Percentiles rank a stretch among this genome's conserved stretches.
Evolutionary conservation across 92 coral and sea anemone genomes (phyloP).

Genomic region (Actinostola sp.): DNA sequence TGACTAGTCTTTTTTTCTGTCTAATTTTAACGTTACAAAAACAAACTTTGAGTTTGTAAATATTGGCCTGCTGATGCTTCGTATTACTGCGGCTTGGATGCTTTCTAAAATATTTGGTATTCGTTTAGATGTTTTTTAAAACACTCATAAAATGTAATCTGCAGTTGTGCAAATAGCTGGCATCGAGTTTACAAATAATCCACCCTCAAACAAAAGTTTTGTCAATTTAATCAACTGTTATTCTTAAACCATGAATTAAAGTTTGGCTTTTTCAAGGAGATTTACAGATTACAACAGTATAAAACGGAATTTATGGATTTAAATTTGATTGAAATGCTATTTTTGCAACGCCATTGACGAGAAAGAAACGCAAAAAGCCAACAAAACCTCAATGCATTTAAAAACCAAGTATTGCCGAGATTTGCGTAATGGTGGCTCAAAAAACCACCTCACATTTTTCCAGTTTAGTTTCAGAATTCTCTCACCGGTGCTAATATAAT

Average conservation of each 20-base stretch:
- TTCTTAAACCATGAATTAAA: conserved; percentile 6
- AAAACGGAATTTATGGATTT: background rate
- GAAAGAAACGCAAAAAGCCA: background rate
- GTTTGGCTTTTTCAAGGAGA: background rate
- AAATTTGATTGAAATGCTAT: background rate
- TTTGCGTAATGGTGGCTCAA: background rate
- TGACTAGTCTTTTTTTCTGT: background rate
- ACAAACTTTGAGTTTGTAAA: conserved; percentile 1
- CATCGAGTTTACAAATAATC: conserved; percentile 10
- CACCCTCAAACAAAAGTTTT: background rate
- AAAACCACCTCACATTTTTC: background rate
- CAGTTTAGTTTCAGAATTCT: conserved; percentile 5
- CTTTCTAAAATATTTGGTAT: conserved; percentile 11
- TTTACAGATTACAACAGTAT: background rate
- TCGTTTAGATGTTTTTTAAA: conserved; percentile 8
- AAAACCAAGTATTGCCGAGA: no score
- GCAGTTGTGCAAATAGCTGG: background rate
- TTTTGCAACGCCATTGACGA: background rate
- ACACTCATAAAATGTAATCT: conserved; percentile 15
- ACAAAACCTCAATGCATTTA: no score
- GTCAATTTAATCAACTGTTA: background rate
- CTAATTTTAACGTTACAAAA: background rate
- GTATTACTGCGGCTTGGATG: conserved; percentile 4
- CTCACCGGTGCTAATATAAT: conserved; percentile 15
- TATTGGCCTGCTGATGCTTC: conserved; percentile 1